Base-by-base conservation (phyloP, 1,140 invertebrate species). In the Littorina saxatilis region DNA sequence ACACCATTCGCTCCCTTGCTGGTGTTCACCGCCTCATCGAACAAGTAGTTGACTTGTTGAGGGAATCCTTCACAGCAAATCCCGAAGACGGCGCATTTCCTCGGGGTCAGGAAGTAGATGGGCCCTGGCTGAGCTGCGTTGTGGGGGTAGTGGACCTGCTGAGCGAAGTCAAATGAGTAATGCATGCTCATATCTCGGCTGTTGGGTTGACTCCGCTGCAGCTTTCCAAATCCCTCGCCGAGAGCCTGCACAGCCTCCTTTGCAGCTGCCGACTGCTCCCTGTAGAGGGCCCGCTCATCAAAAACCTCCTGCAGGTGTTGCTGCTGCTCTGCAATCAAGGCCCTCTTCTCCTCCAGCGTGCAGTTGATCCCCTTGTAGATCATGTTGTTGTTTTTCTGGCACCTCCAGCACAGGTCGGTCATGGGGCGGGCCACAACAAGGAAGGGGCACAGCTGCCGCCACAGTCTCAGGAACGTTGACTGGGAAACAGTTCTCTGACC, bases 41-140 rank as follows among this genome's bases (percentile, higher is more conserved):
- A 63, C 13, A 88, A 55, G 68, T 82, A 87, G 78, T 85, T 87
- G 5, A 81, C 27, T 32, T 75, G 70, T 47, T 81, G 4, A 5
- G 43, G 20, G 27, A 80, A 17, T 29, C 76, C 85, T 79, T 87
- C 84, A 68, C 83, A 80, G 66, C 58, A 78, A 23, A 86, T 55
- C 23, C 86, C 87, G 84, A 87, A 88, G 5, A 84, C 27, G 11
- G 80, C 81, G 79, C 83, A 86, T 75, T 88, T 89, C n/a, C n/a
- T n/a, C n/a, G n/a, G n/a, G n/a, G n/a, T n/a, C n/a, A n/a, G n/a
- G n/a, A n/a, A n/a, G n/a, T 32, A 83, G 29, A 52, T 88, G 7
- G 87, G 86, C 1, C 86, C 86, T 5, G 85, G 86, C 55, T 89
- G 87, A 17, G 84, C 70, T 20, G 85, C 74, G 70, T 86, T 76